Evolutionary conservation across 2,888 invertebrate genomes (phyloP).

Genomic region (Callinectes sapidus): DNA sequence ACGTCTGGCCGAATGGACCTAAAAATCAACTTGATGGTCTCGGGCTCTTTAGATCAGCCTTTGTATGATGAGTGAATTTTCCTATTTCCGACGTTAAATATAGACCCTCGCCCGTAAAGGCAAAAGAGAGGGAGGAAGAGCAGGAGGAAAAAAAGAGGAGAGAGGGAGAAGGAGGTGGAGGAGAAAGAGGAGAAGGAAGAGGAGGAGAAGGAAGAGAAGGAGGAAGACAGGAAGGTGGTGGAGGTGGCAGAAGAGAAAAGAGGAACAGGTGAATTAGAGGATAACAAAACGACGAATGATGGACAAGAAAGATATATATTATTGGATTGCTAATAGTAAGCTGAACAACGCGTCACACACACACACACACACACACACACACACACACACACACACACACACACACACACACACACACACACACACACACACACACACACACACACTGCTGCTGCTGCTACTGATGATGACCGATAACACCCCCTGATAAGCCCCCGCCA

Average conservation of each 20-base stretch:
- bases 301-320: not conserved
- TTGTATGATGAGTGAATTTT: constrained; percentile 64
- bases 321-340: not conserved
- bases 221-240: constrained; percentile 30
- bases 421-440: constrained; percentile 43
- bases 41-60: constrained; percentile 61
- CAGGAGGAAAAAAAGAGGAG: not conserved
- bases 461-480: not conserved
- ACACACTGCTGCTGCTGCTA: not conserved
- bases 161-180: not conserved
- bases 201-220: not conserved
- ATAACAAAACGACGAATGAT: not conserved
- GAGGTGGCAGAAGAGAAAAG: not conserved
- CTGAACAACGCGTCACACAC: not conserved
- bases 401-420: constrained; percentile 48
- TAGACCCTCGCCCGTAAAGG: not conserved
- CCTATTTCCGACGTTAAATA: constrained; percentile 60
- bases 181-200: not conserved
- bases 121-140: not conserved
- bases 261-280: not conserved
- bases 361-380: constrained; percentile 48
- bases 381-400: constrained; percentile 48
- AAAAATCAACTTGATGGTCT: constrained; percentile 64
- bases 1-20: constrained; percentile 60
- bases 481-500: not conserved